phyloP scores from a whole-genome alignment of 1,140 invertebrate genomes.

The Pissodes strobi region DNA sequence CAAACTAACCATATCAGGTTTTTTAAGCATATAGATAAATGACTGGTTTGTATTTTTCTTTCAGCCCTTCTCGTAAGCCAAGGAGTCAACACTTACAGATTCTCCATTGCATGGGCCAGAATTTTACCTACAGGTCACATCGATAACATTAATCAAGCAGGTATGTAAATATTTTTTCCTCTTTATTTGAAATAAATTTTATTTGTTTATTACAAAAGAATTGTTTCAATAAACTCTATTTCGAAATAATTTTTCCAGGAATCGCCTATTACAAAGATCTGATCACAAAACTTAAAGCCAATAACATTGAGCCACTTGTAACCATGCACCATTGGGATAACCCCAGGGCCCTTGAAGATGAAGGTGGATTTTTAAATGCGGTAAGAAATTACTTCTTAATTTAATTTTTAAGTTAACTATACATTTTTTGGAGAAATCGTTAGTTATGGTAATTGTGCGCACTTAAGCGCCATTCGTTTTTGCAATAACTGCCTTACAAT shows the following conservation, averaged over 20 bases:
- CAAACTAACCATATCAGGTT: no score
- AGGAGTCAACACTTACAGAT: conserved; percentile 58
- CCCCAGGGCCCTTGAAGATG: conserved; percentile 65
- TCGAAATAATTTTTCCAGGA: conserved; percentile 46
- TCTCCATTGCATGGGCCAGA: conserved; percentile 66
- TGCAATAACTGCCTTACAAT: no score
- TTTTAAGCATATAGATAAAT: no score
- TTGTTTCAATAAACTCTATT: neutral
- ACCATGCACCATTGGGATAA: conserved; percentile 75
- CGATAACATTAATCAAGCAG: conserved; percentile 62
- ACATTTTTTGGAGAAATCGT: no score
- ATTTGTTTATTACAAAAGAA: no score
- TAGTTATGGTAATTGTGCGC: neutral
- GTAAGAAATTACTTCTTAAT: neutral
- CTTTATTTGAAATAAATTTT: no score
- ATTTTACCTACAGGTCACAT: conserved; percentile 39
- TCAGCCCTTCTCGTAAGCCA: conserved; percentile 53
- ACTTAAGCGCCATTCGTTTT: no score
- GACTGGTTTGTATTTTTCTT: no score
- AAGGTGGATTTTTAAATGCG: conserved; percentile 10
- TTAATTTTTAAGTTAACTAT: no score
- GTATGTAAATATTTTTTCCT: neutral
- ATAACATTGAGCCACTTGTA: conserved; percentile 64
- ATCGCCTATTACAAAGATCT: conserved; percentile 63
- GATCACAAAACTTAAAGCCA: conserved; percentile 60